Percentiles rank a stretch among this genome's conserved stretches.
These are phyloP conservation scores for Clivina fossor DNA, from an alignment of 2,888 invertebrate species.

Conservation along the genomic window DNA sequence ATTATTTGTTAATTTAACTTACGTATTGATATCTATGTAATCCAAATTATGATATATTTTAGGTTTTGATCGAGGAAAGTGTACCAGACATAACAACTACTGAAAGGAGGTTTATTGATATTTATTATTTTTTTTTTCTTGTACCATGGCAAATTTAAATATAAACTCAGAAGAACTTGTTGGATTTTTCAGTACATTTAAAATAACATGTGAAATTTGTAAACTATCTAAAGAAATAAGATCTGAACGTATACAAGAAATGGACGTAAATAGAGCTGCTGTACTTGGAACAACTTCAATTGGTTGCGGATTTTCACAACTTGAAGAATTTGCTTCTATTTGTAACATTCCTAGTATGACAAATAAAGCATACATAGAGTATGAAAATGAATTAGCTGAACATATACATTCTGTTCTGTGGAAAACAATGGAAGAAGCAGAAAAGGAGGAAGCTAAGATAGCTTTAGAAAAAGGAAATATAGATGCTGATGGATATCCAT, in stretches of 20 bases:
- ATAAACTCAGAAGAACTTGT: neutral
- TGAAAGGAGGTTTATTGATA: neutral
- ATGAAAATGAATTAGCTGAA: conserved; percentile 8
- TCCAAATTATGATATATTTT: too few relatives aligned
- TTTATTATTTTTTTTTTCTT: conserved; percentile 15
- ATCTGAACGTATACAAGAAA: neutral
- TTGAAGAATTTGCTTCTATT: neutral
- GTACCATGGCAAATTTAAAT: conserved; percentile 6
- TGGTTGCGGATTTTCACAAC: conserved; percentile 29
- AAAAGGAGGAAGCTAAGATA: conserved; percentile 18
- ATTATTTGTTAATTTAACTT: too few relatives aligned
- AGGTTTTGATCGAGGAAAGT: too few relatives aligned
- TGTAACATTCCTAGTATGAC: conserved; percentile 10
- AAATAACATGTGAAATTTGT: conserved; percentile 4
- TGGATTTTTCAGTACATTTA: conserved; percentile 11
- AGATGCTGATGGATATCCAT: conserved; percentile 32
- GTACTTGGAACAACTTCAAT: conserved; percentile 23
- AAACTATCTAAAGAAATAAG: neutral
- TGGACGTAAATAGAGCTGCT: too few relatives aligned
- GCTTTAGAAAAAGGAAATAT: conserved; percentile 34
- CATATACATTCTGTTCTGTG: conserved; percentile 7
- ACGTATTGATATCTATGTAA: too few relatives aligned
- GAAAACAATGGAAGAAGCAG: conserved; percentile 12
- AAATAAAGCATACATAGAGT: neutral
- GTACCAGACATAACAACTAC: too few relatives aligned